These are phyloP conservation scores for Coregonus clupeaformis DNA, from an alignment of 2,113 vertebrate species.

Conservation along the genomic window DNA sequence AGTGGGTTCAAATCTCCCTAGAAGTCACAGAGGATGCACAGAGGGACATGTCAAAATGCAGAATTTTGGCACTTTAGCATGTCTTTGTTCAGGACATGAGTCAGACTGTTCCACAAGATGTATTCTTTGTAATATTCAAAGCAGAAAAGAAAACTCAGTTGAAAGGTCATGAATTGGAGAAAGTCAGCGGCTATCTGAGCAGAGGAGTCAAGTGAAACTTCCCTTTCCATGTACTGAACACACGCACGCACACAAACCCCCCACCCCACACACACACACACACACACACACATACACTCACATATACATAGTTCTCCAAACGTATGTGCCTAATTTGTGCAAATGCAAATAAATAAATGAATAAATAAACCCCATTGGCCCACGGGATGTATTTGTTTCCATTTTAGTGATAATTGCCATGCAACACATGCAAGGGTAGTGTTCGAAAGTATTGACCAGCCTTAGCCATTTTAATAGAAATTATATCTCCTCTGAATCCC, in stretches of 20 bases:
- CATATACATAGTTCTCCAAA: neutral
- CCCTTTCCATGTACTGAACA: neutral
- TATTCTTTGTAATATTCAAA: too few species aligned
- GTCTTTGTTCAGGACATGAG: too few species aligned
- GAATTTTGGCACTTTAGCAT: too few species aligned
- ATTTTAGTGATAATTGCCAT: conserved; percentile 20
- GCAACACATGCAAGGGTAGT: conserved; percentile 31
- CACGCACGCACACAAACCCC: neutral
- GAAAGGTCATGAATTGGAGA: too few species aligned
- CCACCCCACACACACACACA: too few species aligned
- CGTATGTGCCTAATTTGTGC: conserved; percentile 19
- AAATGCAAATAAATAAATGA: conserved; percentile 33
- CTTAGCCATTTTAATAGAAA: conserved; percentile 71
- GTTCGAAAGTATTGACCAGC: conserved; percentile 57
- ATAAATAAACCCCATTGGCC: conserved; percentile 9
- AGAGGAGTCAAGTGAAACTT: too few species aligned
- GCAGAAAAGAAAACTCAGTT: too few species aligned
- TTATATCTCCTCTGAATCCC: conserved; percentile 50
- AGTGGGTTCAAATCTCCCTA: too few species aligned
- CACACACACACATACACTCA: neutral
- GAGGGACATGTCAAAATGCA: too few species aligned
- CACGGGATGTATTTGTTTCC: conserved; percentile 4
- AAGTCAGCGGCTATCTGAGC: too few species aligned
- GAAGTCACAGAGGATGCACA: too few species aligned
- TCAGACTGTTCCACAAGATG: too few species aligned